These are phyloP conservation scores for Drosophila acutilabella DNA, from an alignment of 2,888 invertebrate genomes.

Conservation along the genomic window DNA sequence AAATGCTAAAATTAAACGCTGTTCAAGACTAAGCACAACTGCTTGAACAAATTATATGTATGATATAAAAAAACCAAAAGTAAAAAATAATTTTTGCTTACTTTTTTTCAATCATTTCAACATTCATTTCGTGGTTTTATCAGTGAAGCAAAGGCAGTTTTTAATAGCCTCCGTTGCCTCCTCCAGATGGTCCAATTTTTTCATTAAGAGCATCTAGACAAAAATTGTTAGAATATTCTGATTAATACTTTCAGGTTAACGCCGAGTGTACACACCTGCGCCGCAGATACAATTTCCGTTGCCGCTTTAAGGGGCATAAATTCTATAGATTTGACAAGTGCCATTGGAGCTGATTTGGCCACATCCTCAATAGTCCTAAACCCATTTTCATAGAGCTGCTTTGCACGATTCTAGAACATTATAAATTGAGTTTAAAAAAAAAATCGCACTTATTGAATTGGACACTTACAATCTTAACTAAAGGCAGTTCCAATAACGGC, in stretches of 20 bases:
- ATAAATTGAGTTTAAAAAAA: not conserved
- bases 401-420: slow-evolving; percentile 89
- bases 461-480: slow-evolving; percentile 90
- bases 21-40: slow-evolving; percentile 60
- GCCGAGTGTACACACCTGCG: slow-evolving; percentile 86
- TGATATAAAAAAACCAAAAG: not conserved
- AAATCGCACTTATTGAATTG: not conserved
- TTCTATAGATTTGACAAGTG: slow-evolving; percentile 88
- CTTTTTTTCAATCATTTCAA: not conserved
- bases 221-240: not conserved
- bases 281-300: slow-evolving; percentile 93
- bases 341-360: slow-evolving; percentile 89
- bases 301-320: slow-evolving; percentile 91
- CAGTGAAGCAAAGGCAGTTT: slow-evolving; percentile 61
- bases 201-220: slow-evolving; percentile 90
- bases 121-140: not conserved
- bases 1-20: slow-evolving; percentile 58
- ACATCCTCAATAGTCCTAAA: slow-evolving; percentile 91
- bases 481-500: slow-evolving; percentile 94
- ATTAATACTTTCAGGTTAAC: not conserved
- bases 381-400: slow-evolving; percentile 93
- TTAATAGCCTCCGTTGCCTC: slow-evolving; percentile 91
- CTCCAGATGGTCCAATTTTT: slow-evolving; percentile 93
- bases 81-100: not conserved
- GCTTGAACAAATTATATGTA: slow-evolving; percentile 48